Evolutionary conservation across 2,888 invertebrate species (phyloP), one percentile per base, ranked within the genome.

Genomic region (Metacarcinus magister): DNA sequence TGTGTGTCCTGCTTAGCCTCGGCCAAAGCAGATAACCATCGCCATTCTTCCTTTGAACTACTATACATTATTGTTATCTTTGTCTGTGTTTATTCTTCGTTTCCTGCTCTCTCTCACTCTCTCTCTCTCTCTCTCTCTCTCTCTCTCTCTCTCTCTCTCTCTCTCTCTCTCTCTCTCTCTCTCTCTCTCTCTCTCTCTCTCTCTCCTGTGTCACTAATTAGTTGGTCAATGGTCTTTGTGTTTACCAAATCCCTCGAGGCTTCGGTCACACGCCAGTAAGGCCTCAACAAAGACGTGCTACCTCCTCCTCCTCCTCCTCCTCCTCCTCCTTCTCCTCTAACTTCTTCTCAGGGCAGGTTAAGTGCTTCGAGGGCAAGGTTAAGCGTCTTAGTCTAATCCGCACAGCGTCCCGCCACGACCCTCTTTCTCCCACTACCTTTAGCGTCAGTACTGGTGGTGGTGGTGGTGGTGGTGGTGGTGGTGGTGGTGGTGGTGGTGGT

Each of bases 111-210:
- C 23, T 67, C 23, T 67, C 67, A 2, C 7, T 4, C 67, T 67
- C 23, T 67, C 67, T 67, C 13, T 67, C 13, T 67, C 13, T 67
- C 67, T 67, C 23, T 23, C 23, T 67, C 75, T 75, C 75, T 75
- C 75, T 75, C 75, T 75, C 75, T 75, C 75, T 75, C 75, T 75
- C 75, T 75, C 75, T 75, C 75, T 75, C 75, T 75, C 75, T 75
- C 75, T 75, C 75, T 28, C 75, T 28, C 75, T 75, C 75, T 75
- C 75, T 82, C 32, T 82, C 82, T 82, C 82, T 82, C 32, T 82
- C 82, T 32, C 82, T 32, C 82, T 32, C 82, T 13, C 82, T 82
- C 82, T 82, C 82, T 28, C 32, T 82, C 82, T 32, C 82, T 8
- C 82, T 32, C 82, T 28, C 32, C 1, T 32, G 19, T n/a, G 32